These are phyloP conservation scores for Phylloscopus whistleri DNA, from an alignment of 2,113 vertebrate genomes.

Conservation along the genomic window DNA sequence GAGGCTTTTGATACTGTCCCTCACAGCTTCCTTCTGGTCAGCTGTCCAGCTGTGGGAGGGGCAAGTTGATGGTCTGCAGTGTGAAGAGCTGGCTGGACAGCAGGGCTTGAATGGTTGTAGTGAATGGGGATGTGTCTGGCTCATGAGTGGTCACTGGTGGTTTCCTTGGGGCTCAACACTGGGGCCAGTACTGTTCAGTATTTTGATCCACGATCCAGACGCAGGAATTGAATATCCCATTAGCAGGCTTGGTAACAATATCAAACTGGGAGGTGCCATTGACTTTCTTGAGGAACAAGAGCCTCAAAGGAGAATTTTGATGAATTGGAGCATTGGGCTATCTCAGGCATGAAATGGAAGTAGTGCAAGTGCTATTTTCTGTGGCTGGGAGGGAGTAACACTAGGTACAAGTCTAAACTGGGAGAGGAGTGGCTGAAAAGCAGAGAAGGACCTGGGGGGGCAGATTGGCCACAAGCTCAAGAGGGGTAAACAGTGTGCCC, in stretches of 20 bases:
- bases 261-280: not conserved
- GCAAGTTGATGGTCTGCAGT: rapidly evolving
- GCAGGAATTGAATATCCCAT: not conserved
- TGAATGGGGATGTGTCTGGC: not conserved
- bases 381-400: not conserved
- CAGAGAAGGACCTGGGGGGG: not conserved
- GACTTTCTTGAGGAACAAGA: not conserved
- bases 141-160: rapidly evolving
- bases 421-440: not conserved
- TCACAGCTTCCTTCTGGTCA: not conserved
- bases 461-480: not conserved
- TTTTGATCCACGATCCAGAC: not conserved
- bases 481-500: not conserved
- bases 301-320: not conserved
- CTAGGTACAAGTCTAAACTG: not conserved
- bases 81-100: rapidly evolving
- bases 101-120: not conserved
- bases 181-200: not conserved
- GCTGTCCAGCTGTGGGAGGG: not conserved
- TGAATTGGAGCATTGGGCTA: not conserved
- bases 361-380: not conserved
- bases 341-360: not conserved
- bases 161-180: not conserved
- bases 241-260: not conserved
- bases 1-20: not conserved